These are phyloP conservation scores for Aricia agestis DNA, from an alignment of 1,140 invertebrate species.

Conservation along the genomic window DNA sequence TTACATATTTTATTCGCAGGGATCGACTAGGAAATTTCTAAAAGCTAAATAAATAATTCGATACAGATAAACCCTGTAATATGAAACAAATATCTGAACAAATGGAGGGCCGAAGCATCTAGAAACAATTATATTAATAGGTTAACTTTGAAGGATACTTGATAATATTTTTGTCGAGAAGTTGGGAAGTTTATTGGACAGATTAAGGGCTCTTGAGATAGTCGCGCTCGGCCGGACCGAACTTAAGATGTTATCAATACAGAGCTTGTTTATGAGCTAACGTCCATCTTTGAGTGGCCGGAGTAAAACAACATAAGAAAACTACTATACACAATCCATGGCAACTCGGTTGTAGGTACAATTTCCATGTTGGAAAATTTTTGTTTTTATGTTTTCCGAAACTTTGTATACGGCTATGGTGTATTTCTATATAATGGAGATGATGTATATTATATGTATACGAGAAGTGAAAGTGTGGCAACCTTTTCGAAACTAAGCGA, in stretches of 20 bases:
- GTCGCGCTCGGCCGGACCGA: slow-evolving; percentile 6
- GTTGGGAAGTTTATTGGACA: slow-evolving; percentile 31
- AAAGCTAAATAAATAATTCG: neutral
- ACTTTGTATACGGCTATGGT: too few species aligned
- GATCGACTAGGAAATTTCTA: too few species aligned
- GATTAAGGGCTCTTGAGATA: slow-evolving; percentile 33
- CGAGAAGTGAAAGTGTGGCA: too few species aligned
- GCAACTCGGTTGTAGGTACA: neutral
- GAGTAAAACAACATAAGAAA: too few species aligned
- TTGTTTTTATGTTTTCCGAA: neutral
- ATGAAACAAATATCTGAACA: neutral
- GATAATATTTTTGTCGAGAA: slow-evolving; percentile 16
- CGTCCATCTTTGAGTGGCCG: neutral
- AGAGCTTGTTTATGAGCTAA: slow-evolving; percentile 7
- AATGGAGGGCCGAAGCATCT: neutral
- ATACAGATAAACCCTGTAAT: neutral
- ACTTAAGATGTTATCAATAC: slow-evolving; percentile 13
- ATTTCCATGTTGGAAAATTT: neutral
- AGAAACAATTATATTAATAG: slow-evolving; percentile 1
- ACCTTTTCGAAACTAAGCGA: too few species aligned
- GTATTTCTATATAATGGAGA: too few species aligned
- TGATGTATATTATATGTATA: too few species aligned
- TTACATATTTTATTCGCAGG: too few species aligned
- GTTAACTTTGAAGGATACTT: slow-evolving; percentile 2
- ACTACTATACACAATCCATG: neutral